Conservation (phyloP, 2,888 invertebrate genomes). For the Thalpophila matura region DNA sequence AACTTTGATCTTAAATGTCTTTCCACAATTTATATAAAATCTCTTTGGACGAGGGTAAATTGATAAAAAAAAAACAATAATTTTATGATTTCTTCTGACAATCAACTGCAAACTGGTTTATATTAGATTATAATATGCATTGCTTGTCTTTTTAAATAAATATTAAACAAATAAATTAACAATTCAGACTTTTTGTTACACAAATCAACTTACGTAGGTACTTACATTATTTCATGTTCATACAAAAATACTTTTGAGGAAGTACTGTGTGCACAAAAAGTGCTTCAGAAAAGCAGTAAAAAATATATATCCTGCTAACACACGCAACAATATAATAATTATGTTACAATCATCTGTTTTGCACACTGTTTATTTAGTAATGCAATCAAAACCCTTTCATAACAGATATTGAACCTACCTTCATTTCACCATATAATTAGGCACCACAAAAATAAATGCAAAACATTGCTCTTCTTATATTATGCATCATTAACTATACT, state of each 20-base stretch:
- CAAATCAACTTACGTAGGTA: constrained; percentile 31
- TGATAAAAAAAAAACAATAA: constrained; percentile 21
- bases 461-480: constrained; percentile 42
- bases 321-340: constrained; percentile 25
- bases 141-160: constrained; percentile 28
- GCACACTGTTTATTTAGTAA: neutral
- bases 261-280: constrained; percentile 22
- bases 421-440: constrained; percentile 8
- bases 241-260: constrained; percentile 42
- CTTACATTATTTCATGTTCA: constrained; percentile 18
- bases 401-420: constrained; percentile 4
- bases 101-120: constrained; percentile 17
- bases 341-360: constrained; percentile 8
- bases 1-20: constrained; percentile 23
- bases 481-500: too few species aligned
- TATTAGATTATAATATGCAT: constrained; percentile 12
- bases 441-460: constrained; percentile 55
- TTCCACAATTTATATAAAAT: neutral
- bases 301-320: constrained; percentile 21
- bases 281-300: constrained; percentile 24
- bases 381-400: constrained; percentile 5
- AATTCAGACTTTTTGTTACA: constrained; percentile 61
- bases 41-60: constrained; percentile 4
- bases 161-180: constrained; percentile 50
- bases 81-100: constrained; percentile 22